Evolutionary conservation across 1,140 invertebrate species (phyloP).

Genomic region (Zaprionus capensis): DNA sequence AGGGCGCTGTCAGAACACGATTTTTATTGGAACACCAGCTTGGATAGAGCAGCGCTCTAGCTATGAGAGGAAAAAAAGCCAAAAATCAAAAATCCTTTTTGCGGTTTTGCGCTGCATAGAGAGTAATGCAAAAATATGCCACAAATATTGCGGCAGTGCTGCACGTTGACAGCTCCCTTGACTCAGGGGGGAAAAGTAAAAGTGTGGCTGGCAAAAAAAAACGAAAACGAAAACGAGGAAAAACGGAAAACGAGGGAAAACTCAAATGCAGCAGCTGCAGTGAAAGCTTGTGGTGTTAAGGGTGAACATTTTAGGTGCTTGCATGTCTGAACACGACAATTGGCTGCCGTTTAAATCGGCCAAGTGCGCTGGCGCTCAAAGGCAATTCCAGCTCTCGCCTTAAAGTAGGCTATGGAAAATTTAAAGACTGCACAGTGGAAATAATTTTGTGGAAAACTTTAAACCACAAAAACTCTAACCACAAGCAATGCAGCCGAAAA

Average conservation of each 20-base stretch:
- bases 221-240: neutral
- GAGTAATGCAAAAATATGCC: slow-evolving; percentile 42
- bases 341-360: slow-evolving; percentile 32
- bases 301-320: slow-evolving; percentile 12
- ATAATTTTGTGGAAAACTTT: neutral
- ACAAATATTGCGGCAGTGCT: slow-evolving; percentile 40
- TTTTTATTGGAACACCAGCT: slow-evolving; percentile 49
- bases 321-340: slow-evolving; percentile 36
- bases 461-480: neutral
- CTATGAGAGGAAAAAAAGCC: neutral
- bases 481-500: neutral
- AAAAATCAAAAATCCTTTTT: slow-evolving; percentile 38
- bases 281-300: neutral
- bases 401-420: neutral
- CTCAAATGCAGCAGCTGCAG: slow-evolving; percentile 13
- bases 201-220: slow-evolving; percentile 12
- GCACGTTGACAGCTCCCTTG: slow-evolving; percentile 46
- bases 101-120: slow-evolving; percentile 15
- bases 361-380: neutral
- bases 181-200: slow-evolving; percentile 17
- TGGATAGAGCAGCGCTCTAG: neutral
- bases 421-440: neutral
- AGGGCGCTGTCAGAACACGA: slow-evolving; percentile 48
- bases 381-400: neutral
- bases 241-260: slow-evolving; percentile 3